phyloP scores from a whole-genome alignment of 2,113 vertebrate genomes.

The Pagrus major region DNA sequence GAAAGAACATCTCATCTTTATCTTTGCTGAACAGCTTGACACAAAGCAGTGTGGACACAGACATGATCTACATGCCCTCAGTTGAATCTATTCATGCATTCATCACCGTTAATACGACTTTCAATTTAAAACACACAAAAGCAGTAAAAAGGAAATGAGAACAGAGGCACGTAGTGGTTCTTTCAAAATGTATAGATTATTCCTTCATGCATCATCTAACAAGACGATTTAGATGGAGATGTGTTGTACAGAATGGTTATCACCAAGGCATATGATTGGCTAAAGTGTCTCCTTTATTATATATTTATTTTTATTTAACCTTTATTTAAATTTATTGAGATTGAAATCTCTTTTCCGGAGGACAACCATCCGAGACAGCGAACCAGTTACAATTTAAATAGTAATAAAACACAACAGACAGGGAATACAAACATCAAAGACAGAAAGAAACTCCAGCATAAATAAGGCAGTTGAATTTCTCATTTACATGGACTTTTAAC shows the following conservation, averaged over 20 bases:
- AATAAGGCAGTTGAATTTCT: no score
- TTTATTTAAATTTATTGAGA: no score
- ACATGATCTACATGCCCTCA: conserved; percentile 21
- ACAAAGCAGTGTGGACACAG: conserved; percentile 1
- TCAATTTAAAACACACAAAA: conserved; percentile 4
- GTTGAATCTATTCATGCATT: conserved; percentile 15
- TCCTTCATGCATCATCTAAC: no score
- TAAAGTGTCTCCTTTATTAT: not conserved
- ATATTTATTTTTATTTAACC: no score
- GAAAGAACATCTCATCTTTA: conserved; percentile 15
- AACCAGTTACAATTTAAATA: no score
- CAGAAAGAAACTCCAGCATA: no score
- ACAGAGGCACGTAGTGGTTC: not conserved
- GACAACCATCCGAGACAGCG: no score
- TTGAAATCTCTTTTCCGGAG: no score
- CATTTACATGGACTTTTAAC: no score
- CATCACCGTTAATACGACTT: not conserved
- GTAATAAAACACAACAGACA: no score
- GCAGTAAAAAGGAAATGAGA: not conserved
- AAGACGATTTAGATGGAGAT: not conserved
- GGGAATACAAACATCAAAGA: no score
- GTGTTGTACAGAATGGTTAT: not conserved
- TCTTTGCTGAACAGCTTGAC: conserved; percentile 35
- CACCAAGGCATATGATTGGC: not conserved
- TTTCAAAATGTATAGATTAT: not conserved